These are phyloP conservation scores for Atrina japonica DNA, from an alignment of 2,888 invertebrate genomes.

Conservation along the genomic window DNA sequence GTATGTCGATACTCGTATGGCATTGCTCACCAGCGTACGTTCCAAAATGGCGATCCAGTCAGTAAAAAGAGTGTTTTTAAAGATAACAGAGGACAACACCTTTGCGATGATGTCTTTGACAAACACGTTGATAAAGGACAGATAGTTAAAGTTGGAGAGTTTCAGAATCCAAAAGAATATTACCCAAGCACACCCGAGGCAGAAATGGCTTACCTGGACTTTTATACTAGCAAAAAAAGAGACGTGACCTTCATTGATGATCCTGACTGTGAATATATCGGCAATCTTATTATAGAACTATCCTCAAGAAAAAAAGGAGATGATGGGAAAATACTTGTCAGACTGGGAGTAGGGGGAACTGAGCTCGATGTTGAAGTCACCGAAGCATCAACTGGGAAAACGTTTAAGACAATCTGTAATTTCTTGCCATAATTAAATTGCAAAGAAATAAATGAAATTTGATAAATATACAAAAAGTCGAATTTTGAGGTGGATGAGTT, in stretches of 20 bases:
- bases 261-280: slow-evolving; percentile 4
- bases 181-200: not conserved
- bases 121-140: slow-evolving; percentile 33
- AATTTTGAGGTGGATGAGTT: too few species aligned
- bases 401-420: slow-evolving; percentile 17
- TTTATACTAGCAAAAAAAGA: slow-evolving; percentile 24
- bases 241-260: slow-evolving; percentile 15
- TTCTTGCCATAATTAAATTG: slow-evolving; percentile 16
- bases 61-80: slow-evolving; percentile 2
- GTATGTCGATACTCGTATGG: slow-evolving; percentile 37
- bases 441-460: too few species aligned
- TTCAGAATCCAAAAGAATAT: slow-evolving; percentile 25
- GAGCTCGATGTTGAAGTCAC: slow-evolving; percentile 22
- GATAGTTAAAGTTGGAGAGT: slow-evolving; percentile 24
- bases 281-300: slow-evolving; percentile 18
- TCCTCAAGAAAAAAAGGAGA: not conserved
- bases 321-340: slow-evolving; percentile 11
- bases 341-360: slow-evolving; percentile 26
- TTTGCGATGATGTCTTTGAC: slow-evolving; percentile 37
- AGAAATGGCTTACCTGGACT: slow-evolving; percentile 8
- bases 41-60: slow-evolving; percentile 21
- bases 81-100: slow-evolving; percentile 8
- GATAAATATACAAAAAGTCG: too few species aligned
- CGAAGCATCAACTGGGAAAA: slow-evolving; percentile 11
- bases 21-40: slow-evolving; percentile 28